Evolutionary conservation across 2,888 invertebrate genomes (phyloP).

Genomic region (Heliconius ismenius): DNA sequence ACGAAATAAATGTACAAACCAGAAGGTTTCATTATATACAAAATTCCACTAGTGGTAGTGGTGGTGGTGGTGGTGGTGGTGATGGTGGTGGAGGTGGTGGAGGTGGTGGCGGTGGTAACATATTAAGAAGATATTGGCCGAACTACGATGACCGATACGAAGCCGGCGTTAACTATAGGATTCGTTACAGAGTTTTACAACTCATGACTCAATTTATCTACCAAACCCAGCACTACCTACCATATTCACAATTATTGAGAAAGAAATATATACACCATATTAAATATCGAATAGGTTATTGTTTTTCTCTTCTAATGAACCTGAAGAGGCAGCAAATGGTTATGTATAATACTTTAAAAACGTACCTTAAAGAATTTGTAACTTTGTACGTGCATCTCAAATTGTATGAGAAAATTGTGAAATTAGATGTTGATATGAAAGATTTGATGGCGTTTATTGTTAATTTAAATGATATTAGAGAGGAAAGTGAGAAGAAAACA

Average conservation of each 20-base stretch:
- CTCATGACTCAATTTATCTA: slow-evolving; percentile 58
- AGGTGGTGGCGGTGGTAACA: background rate
- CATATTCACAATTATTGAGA: slow-evolving; percentile 50
- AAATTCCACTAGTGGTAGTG: background rate
- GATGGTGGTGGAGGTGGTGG: background rate
- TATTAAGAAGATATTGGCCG: slow-evolving; percentile 34
- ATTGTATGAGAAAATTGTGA: slow-evolving; percentile 51
- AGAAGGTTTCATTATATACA: slow-evolving; percentile 47
- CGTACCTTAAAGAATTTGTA: background rate
- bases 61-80: background rate
- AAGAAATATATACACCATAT: slow-evolving; percentile 48
- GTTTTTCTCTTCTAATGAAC: slow-evolving; percentile 48
- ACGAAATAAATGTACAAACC: slow-evolving; percentile 47
- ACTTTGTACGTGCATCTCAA: slow-evolving; percentile 47
- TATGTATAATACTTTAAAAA: slow-evolving; percentile 42
- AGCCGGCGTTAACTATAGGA: background rate
- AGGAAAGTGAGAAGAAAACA: background rate
- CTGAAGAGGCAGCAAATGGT: slow-evolving; percentile 51
- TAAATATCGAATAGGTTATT: slow-evolving; percentile 55
- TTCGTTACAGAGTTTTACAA: slow-evolving; percentile 41
- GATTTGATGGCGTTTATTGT: slow-evolving; percentile 46
- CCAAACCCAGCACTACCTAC: slow-evolving; percentile 52
- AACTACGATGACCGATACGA: background rate
- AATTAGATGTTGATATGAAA: slow-evolving; percentile 51
- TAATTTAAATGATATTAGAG: slow-evolving; percentile 25